These are phyloP conservation scores for Cyrtodaria siliqua DNA, from an alignment of 2,888 invertebrate species.

Conservation along the genomic window DNA sequence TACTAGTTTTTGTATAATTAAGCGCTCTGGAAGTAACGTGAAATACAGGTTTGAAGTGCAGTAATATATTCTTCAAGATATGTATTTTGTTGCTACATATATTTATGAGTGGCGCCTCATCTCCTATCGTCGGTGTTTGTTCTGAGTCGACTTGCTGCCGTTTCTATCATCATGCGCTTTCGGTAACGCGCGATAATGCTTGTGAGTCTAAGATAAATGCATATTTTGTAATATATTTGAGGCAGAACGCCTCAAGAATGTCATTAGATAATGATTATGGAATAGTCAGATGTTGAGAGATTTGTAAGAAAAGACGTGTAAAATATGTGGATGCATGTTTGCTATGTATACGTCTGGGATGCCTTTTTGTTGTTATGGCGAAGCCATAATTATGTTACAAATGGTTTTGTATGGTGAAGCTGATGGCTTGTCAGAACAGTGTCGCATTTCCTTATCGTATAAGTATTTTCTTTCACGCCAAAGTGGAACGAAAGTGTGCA, in stretches of 20 bases:
- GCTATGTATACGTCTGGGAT: background rate
- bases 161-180: conserved; percentile 54
- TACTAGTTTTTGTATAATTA: no score
- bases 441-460: no score
- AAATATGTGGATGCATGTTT: conserved; percentile 22
- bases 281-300: conserved; percentile 43
- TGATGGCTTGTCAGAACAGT: no score
- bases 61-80: background rate
- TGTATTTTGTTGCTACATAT: conserved; percentile 11
- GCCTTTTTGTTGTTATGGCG: conserved; percentile 30
- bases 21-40: no score
- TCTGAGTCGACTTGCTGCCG: conserved; percentile 33
- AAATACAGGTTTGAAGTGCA: no score
- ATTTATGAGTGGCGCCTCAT: conserved; percentile 47
- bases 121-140: conserved; percentile 43
- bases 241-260: conserved; percentile 52
- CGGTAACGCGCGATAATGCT: conserved; percentile 55
- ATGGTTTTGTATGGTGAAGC: no score
- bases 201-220: conserved; percentile 46
- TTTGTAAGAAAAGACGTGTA: conserved; percentile 43
- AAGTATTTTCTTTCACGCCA: no score
- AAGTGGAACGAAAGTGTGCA: no score
- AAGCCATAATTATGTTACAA: no score
- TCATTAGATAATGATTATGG: conserved; percentile 60
- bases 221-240: conserved; percentile 59